Percentiles rank a stretch among this genome's conserved stretches.
Conservation (phyloP, 1,140 invertebrate genomes). For the Hesperophylax magnus region DNA sequence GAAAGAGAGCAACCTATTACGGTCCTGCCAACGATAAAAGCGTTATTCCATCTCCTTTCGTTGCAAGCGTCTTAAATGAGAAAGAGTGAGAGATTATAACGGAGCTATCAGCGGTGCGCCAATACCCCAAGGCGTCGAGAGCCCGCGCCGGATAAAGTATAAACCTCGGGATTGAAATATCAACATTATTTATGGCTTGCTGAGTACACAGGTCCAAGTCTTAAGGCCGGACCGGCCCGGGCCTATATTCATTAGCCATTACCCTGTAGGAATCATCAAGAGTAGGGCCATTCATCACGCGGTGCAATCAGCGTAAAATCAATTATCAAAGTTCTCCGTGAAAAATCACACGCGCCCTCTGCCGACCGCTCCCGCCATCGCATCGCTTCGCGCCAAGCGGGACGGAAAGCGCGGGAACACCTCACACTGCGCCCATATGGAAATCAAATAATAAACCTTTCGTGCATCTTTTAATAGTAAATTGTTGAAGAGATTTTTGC, state of each 20-base stretch:
- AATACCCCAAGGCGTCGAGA: not conserved
- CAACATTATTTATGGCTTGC: conserved; percentile 52
- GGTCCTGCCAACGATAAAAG: not conserved
- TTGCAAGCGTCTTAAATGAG: not conserved
- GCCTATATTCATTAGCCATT: conserved; percentile 18
- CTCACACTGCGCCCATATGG: not conserved
- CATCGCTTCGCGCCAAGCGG: not conserved
- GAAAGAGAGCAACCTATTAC: not conserved
- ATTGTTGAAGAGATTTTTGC: too few species aligned
- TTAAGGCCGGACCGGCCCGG: not conserved
- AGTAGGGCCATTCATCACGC: not conserved
- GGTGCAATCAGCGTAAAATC: conserved; percentile 26
- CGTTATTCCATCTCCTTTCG: not conserved
- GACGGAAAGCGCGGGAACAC: conserved; percentile 9
- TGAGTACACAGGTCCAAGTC: conserved; percentile 39
- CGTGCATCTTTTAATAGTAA: too few species aligned
- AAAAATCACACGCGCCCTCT: conserved; percentile 23
- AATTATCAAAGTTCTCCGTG: conserved; percentile 38
- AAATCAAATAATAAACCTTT: not conserved
- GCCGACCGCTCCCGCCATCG: too few species aligned
- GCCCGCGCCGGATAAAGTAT: not conserved
- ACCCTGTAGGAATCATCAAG: conserved; percentile 22
- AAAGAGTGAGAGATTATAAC: not conserved
- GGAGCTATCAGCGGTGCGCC: not conserved
- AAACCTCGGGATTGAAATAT: conserved; percentile 53